Percentiles rank a stretch among this genome's conserved stretches.
These are phyloP conservation scores for Prosapia bicincta DNA, from an alignment of 2,888 invertebrate species.

Conservation along the genomic window DNA sequence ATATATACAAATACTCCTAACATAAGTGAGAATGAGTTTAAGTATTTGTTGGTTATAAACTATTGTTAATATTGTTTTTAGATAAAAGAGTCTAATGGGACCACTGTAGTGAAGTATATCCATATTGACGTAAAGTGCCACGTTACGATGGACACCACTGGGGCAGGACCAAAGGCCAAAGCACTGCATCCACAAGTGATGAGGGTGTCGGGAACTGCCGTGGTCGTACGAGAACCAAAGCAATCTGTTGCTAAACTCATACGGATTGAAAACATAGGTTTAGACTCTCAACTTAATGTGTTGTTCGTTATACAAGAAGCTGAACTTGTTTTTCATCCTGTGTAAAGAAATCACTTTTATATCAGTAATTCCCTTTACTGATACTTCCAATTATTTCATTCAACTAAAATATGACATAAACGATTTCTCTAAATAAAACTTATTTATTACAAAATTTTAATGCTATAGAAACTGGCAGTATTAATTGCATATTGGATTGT, in stretches of 20 bases:
- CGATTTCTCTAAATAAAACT: too few species aligned
- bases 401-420: too few species aligned
- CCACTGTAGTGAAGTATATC: slow-evolving; percentile 58
- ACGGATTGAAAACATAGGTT: slow-evolving; percentile 62
- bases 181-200: slow-evolving; percentile 51
- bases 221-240: slow-evolving; percentile 57
- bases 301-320: slow-evolving; percentile 63
- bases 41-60: too few species aligned
- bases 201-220: slow-evolving; percentile 64
- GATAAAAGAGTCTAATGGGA: slow-evolving; percentile 43
- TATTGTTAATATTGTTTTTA: too few species aligned
- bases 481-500: too few species aligned
- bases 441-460: too few species aligned
- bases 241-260: slow-evolving; percentile 54
- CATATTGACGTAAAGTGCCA: slow-evolving; percentile 67
- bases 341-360: slow-evolving; percentile 33
- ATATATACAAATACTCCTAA: too few species aligned
- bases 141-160: slow-evolving; percentile 47
- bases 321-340: slow-evolving; percentile 60
- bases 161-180: slow-evolving; percentile 16
- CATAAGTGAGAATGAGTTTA: too few species aligned
- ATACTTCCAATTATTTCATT: too few species aligned
- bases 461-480: too few species aligned
- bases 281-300: slow-evolving; percentile 65
- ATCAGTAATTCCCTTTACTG: neutral